These are phyloP conservation scores for Pseudonaja textilis DNA, from an alignment of 2,113 vertebrate genomes.

Conservation along the genomic window DNA sequence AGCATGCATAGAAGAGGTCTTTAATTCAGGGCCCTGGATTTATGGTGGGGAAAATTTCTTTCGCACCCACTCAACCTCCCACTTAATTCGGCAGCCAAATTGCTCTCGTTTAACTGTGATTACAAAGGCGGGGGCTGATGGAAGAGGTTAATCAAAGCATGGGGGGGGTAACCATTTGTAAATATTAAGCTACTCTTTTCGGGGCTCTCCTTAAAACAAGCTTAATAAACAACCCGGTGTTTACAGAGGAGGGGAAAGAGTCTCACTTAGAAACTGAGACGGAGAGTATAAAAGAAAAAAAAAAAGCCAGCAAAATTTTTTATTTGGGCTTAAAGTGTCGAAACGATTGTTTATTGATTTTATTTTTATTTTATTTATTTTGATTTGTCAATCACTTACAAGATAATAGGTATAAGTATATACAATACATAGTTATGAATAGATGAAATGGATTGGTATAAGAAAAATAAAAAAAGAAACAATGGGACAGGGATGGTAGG, in stretches of 20 bases:
- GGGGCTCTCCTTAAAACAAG: neutral
- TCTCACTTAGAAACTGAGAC: neutral
- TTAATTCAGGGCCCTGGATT: constrained; percentile 54
- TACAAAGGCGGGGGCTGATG: neutral
- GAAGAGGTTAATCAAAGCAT: constrained; percentile 28
- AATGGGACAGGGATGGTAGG: too few relatives aligned
- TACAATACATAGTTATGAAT: too few relatives aligned
- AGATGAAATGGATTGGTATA: too few relatives aligned
- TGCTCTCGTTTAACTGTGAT: constrained; percentile 62
- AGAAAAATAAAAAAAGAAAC: too few relatives aligned
- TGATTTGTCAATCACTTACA: too few relatives aligned
- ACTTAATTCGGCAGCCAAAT: constrained; percentile 53
- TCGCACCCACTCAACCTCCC: constrained; percentile 8
- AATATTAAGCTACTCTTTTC: constrained; percentile 12
- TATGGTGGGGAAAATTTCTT: constrained; percentile 52
- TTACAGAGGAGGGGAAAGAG: too few relatives aligned
- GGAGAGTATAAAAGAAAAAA: too few relatives aligned
- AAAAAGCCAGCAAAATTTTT: neutral
- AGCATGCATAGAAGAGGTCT: constrained; percentile 43
- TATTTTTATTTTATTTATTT: too few relatives aligned
- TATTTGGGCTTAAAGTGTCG: too few relatives aligned
- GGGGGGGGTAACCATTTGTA: constrained; percentile 14
- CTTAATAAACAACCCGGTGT: neutral
- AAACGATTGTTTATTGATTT: neutral
- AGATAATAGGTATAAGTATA: too few relatives aligned